Percentiles rank a stretch among this genome's conserved stretches.
Conservation (phyloP, 2,113 vertebrate species). For the Myiagra hebetior region DNA sequence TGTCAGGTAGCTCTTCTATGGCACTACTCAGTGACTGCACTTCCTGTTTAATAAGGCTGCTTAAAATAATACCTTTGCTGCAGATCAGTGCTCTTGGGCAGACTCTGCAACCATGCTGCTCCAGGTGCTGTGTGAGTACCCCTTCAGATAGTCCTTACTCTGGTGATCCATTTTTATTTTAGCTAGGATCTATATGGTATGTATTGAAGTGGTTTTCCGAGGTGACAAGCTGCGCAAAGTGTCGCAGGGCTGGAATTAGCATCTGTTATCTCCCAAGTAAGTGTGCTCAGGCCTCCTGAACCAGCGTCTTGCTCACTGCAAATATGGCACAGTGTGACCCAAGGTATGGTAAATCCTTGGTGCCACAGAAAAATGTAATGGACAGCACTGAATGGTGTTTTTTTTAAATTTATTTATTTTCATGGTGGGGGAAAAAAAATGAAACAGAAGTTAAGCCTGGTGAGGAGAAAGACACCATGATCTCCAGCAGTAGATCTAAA, state of each 20-base stretch:
- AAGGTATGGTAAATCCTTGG: not conserved
- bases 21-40: not conserved
- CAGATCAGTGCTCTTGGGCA: not conserved
- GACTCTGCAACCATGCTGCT: not conserved
- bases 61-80: not conserved
- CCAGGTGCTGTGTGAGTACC: not conserved
- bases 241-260: not conserved
- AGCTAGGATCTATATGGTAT: not conserved
- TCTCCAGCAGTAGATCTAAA: not conserved
- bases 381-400: not conserved
- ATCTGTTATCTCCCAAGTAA: not conserved
- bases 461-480: not conserved
- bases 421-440: not conserved
- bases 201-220: not conserved
- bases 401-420: not conserved
- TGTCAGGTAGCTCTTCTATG: not conserved
- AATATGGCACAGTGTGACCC: not conserved
- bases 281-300: not conserved
- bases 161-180: not conserved
- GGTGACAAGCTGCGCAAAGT: not conserved
- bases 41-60: not conserved
- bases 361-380: not conserved
- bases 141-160: not conserved
- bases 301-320: not conserved
- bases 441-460: not conserved